Evolutionary conservation across 2,113 vertebrate genomes (phyloP), one percentile per base, ranked within the genome.

Genomic region (Thalassarche chlororhynchos): DNA sequence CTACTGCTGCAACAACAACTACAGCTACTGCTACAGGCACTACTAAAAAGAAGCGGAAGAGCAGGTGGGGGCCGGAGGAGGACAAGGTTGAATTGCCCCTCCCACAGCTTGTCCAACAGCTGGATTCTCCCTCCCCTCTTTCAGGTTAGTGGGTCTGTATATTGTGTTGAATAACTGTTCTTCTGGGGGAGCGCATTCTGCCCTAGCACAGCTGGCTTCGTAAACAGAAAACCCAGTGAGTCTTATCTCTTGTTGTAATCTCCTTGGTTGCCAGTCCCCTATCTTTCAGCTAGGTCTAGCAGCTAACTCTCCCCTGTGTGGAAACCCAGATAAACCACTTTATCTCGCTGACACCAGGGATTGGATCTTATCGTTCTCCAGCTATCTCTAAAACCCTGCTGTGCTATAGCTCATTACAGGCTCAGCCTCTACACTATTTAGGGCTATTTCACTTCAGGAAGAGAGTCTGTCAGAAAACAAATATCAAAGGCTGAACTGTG

Each of bases 11-110:
- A 1, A 4, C 93, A 3, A 52, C 91, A 2, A 12, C 95, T 14
- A 42, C 97, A 14, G 77, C 90, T 1, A 8, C 97, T 36, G 96
- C 82, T 4, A 6, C 79, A 0, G 93, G 92, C 77, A 89, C 89
- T 8, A 40, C 97, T 10, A 99, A 99, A 87, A 98, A 99, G 91
- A 99, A 99, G 96, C 97, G 99, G 85, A 99, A 99, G 98, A 99
- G 99, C 96, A 97, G 99, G 36, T 99, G 99, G 99, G 99, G 99
- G 6, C 99, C 99, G 0, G 99, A 99, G 82, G 99, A 99, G 26
- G 99, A 99, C 65, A 99, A 99, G 93, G 99, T 99, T 28, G 99
- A 99, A 5, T 38, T 99, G 49, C 99, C 99, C 1, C 98, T 99
- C 2, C 92, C 98, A 0, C 96, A 98, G 81, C 93, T 98, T 10